phyloP scores from a whole-genome alignment of 92 coral and sea anemone genomes.

The Phenganax stokvisi region DNA sequence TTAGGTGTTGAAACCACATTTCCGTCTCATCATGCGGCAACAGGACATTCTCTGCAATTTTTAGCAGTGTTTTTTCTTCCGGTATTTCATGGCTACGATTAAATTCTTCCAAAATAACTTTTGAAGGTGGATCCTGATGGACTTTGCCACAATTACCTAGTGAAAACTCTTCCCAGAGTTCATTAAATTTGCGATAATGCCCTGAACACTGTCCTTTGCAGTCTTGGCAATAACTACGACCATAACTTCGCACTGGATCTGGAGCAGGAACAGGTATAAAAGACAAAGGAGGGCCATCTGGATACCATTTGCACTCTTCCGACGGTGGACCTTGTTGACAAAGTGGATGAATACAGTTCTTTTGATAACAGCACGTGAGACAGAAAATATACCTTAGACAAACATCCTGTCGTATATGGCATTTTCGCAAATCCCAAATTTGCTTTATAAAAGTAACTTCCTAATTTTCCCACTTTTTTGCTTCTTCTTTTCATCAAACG shows the following conservation, averaged over 20 bases:
- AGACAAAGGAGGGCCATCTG: constrained; percentile 30
- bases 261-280: constrained; percentile 39
- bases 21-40: constrained; percentile 31
- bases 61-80: constrained; percentile 24
- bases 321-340: constrained; percentile 27
- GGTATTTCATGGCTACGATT: constrained; percentile 34
- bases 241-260: constrained; percentile 41
- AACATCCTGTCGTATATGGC: constrained; percentile 47
- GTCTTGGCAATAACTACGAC: constrained; percentile 40
- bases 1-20: constrained; percentile 33
- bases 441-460: constrained; percentile 38
- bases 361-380: constrained; percentile 46
- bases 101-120: constrained; percentile 34
- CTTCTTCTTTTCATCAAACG: no score
- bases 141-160: background rate
- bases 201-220: constrained; percentile 40
- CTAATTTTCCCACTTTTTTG: background rate
- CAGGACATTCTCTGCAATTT: constrained; percentile 34
- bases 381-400: constrained; percentile 47
- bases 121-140: constrained; percentile 11
- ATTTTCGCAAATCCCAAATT: constrained; percentile 36
- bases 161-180: constrained; percentile 30
- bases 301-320: constrained; percentile 28
- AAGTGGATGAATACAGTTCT: constrained; percentile 52
- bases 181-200: constrained; percentile 37